A percentile compares a stretch with the other conserved stretches of the same genome.
phyloP scores from a whole-genome alignment of 2,113 vertebrate genomes.

The Dicentrarchus labrax region DNA sequence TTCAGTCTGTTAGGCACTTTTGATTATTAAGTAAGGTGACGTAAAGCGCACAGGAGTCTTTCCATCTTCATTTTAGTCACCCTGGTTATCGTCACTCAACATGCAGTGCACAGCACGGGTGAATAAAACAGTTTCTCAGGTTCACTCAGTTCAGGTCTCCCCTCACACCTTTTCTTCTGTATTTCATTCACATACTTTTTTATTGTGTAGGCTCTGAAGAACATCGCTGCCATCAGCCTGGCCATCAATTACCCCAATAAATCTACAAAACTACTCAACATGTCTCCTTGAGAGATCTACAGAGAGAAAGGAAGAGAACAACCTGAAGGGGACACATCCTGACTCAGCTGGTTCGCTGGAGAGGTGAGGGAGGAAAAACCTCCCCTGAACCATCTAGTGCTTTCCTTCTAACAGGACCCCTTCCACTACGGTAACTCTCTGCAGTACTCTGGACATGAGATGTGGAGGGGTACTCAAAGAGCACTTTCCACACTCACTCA shows the following conservation, averaged over 20 bases:
- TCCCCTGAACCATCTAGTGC: constrained; percentile 45
- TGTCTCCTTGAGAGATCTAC: constrained; percentile 82
- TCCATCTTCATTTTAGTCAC: not conserved
- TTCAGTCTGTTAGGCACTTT: not conserved
- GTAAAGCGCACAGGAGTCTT: constrained; percentile 9
- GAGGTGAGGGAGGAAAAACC: constrained; percentile 11
- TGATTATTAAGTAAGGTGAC: constrained; percentile 8
- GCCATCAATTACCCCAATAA: constrained; percentile 98
- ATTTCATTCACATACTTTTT: constrained; percentile 34
- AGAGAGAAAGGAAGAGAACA: constrained; percentile 14
- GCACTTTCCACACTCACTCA: constrained; percentile 72
- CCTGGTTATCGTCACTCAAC: not conserved
- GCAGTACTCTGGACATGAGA: constrained; percentile 48
- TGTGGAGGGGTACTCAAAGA: constrained; percentile 38
- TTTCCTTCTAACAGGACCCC: constrained; percentile 53
- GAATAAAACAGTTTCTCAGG: not conserved
- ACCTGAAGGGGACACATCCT: constrained; percentile 40
- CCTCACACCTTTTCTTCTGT: not conserved
- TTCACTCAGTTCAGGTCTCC: not conserved
- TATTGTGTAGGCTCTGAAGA: constrained; percentile 93
- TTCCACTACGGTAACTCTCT: constrained; percentile 25
- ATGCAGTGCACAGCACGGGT: not conserved
- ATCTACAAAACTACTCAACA: constrained; percentile 92
- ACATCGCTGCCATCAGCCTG: constrained; percentile 98
- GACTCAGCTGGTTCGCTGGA: constrained; percentile 43